These are phyloP conservation scores for Nycteola revayana DNA, from an alignment of 2,888 invertebrate genomes.

Conservation along the genomic window DNA sequence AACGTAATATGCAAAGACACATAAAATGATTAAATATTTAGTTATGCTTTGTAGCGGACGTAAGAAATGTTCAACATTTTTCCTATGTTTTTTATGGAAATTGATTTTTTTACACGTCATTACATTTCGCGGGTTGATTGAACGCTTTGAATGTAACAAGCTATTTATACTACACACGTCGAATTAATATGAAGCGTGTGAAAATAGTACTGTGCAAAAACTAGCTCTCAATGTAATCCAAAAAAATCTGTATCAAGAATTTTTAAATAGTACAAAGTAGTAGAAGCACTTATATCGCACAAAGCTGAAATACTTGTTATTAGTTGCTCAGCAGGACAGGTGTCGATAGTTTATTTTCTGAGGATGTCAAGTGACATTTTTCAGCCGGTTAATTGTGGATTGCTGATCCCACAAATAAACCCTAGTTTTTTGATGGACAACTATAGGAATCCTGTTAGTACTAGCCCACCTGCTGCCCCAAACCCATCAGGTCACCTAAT, in stretches of 20 bases:
- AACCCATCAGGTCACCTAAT: constrained; percentile 35
- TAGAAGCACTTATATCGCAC: constrained; percentile 28
- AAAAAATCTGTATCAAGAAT: constrained; percentile 34
- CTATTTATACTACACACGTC: background rate
- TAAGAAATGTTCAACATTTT: too few species aligned
- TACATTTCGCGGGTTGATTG: too few species aligned
- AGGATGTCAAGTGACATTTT: constrained; percentile 72
- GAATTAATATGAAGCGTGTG: background rate
- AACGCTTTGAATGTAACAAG: too few species aligned
- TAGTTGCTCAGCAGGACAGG: constrained; percentile 49
- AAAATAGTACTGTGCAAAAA: constrained; percentile 7
- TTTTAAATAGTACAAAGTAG: constrained; percentile 34
- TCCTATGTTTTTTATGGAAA: too few species aligned
- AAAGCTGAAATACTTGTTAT: constrained; percentile 39
- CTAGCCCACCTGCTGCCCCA: constrained; percentile 52
- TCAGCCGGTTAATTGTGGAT: constrained; percentile 65
- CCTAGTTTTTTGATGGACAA: constrained; percentile 62
- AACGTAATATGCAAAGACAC: too few species aligned
- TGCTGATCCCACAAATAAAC: constrained; percentile 51
- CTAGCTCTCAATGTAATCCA: constrained; percentile 22
- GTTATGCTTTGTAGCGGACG: too few species aligned
- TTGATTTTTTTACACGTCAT: too few species aligned
- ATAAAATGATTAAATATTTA: too few species aligned
- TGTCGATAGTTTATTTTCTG: constrained; percentile 58
- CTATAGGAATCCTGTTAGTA: constrained; percentile 55